Base-by-base conservation (phyloP, 2,113 vertebrate genomes). In the Toxostoma redivivum region DNA sequence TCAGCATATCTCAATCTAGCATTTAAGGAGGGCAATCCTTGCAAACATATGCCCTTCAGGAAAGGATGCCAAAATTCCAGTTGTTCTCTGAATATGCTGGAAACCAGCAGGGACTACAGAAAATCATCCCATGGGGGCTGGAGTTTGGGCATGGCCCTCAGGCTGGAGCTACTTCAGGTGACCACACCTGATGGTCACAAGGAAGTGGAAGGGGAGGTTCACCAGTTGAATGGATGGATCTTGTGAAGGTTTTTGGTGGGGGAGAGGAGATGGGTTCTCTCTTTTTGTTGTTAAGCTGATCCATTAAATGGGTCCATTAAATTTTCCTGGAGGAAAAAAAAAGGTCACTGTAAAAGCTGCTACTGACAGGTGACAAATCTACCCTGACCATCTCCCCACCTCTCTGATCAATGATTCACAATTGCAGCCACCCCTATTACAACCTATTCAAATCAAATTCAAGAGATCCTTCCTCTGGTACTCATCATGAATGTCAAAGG, bases 141-240 rank as follows among this genome's bases (percentile, higher is more conserved):
- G 12, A 64, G 21, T 56, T 67, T 3, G 13, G 35, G 14, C 30
- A 50, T 1, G 1, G 38, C 11, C n/a, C 6, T 57, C 23, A 42
- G 15, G 17, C 38, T 54, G 47, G 51, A 42, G 10, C 23, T 74
- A 12, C 19, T 76, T 81, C 47, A 65, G 28, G 25, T 82, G 53
- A 38, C 12, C 13, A 19, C 7, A 74, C 47, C 33, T 93, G 79
- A 56, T 57, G 40, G 37, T 15, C 7, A 8, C 33, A 27, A 1
- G 0, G 27, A 74, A 40, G 15, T 4, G 0, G 28, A 11, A 0
- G 7, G 3, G 3, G 17, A 17, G 8, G 37, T 19, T 71, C 27
- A 60, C 10, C 24, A 40, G 5, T 2, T 64, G 48, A 40, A 47
- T 38, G 15, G 8, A 30, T 0, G 10, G 28, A 10, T 78, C 30